Evolutionary conservation across 2,888 invertebrate species (phyloP).

Genomic region (Slavum lentiscoides): DNA sequence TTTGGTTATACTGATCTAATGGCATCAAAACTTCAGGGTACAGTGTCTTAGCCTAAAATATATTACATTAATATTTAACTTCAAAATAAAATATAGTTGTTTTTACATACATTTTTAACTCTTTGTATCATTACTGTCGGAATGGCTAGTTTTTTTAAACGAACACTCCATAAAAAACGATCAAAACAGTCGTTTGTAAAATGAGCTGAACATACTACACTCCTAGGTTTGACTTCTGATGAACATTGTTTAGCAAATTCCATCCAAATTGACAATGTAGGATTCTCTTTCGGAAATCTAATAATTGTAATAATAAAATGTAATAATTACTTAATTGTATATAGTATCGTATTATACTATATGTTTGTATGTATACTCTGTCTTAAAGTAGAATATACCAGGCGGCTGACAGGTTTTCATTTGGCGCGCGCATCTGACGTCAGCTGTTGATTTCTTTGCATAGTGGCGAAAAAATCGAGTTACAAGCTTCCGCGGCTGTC

Average conservation of each 20-base stretch:
- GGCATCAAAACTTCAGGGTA: constrained; percentile 13
- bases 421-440: too few species aligned
- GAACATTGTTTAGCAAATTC: not conserved
- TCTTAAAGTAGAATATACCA: too few species aligned
- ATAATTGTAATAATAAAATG: not conserved
- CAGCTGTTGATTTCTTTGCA: too few species aligned
- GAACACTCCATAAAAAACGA: not conserved
- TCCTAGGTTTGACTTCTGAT: constrained; percentile 2
- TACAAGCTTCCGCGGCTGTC: too few species aligned
- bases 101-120: constrained; percentile 15
- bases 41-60: constrained; percentile 14
- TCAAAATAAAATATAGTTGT: constrained; percentile 1
- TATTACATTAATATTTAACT: not conserved
- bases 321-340: constrained; percentile 1
- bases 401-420: too few species aligned
- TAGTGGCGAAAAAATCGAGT: too few species aligned
- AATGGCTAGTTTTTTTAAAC: constrained; percentile 7
- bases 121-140: not conserved
- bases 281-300: constrained; percentile 14
- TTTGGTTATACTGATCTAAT: constrained; percentile 4
- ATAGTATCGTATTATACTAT: constrained; percentile 3
- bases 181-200: constrained; percentile 5
- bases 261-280: constrained; percentile 1
- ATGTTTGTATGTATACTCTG: constrained; percentile 1
- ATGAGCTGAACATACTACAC: constrained; percentile 5